These are phyloP conservation scores for Chalcosyrphus nemorum DNA, from an alignment of 2,888 invertebrate genomes.

Conservation along the genomic window DNA sequence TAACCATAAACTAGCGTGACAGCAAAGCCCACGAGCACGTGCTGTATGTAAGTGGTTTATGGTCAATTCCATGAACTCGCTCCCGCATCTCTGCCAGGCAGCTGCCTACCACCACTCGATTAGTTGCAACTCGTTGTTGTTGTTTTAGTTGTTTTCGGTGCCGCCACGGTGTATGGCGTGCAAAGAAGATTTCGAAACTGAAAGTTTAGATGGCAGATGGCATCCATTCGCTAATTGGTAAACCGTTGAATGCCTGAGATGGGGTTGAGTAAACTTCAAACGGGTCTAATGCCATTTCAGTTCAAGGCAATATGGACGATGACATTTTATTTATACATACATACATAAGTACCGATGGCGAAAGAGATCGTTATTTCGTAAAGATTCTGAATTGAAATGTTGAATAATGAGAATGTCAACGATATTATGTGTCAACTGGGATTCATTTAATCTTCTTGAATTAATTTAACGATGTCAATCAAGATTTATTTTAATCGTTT, in stretches of 20 bases:
- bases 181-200: conserved; percentile 46
- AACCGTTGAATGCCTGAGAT: conserved; percentile 3
- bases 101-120: conserved; percentile 32
- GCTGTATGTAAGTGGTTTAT: conserved; percentile 42
- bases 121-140: background rate
- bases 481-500: no score
- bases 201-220: conserved; percentile 51
- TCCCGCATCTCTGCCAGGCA: background rate
- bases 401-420: no score
- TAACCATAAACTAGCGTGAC: conserved; percentile 35
- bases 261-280: conserved; percentile 24
- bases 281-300: conserved; percentile 13
- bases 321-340: no score
- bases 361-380: background rate
- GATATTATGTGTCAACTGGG: no score
- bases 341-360: background rate
- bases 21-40: conserved; percentile 34
- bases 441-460: no score
- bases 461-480: no score
- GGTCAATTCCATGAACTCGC: conserved; percentile 39
- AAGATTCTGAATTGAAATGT: background rate
- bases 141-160: background rate
- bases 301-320: conserved; percentile 32
- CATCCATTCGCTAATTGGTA: conserved; percentile 41
- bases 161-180: background rate